phyloP scores from a whole-genome alignment of 2,797 vertebrate species.

The Sebastes glaucus region DNA sequence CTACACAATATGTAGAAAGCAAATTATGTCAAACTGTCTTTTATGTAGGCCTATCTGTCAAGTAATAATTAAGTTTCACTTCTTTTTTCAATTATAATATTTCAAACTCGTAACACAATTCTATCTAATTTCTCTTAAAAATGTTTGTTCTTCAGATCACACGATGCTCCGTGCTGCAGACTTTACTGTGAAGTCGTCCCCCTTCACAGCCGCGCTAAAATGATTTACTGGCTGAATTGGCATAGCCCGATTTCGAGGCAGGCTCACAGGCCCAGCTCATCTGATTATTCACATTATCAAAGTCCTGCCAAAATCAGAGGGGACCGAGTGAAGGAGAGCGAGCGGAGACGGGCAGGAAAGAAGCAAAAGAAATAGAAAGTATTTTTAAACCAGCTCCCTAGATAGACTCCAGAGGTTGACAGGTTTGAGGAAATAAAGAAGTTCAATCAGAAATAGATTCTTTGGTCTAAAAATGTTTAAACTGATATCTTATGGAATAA shows the following conservation, averaged over 20 bases:
- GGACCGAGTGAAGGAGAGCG: constrained; percentile 29
- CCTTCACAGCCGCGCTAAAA: constrained; percentile 33
- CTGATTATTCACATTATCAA: constrained; percentile 69
- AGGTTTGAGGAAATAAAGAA: constrained; percentile 31
- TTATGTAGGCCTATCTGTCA: background rate
- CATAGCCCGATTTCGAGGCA: constrained; percentile 37
- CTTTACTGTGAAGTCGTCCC: background rate
- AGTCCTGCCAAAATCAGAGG: constrained; percentile 58
- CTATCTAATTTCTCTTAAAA: background rate
- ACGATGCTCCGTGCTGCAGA: background rate
- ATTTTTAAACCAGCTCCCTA: constrained; percentile 55
- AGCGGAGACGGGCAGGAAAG: constrained; percentile 19
- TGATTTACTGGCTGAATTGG: constrained; percentile 48
- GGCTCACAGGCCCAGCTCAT: constrained; percentile 43
- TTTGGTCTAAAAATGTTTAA: constrained; percentile 59
- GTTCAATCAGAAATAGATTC: constrained; percentile 42
- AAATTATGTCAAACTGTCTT: background rate
- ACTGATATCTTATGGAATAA: constrained; percentile 12
- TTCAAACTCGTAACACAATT: background rate
- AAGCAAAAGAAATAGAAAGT: constrained; percentile 34
- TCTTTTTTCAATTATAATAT: background rate
- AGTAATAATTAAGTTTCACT: constrained; percentile 4
- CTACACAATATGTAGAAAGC: background rate
- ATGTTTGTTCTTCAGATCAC: constrained; percentile 13
- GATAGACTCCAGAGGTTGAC: constrained; percentile 39